Base-by-base conservation (phyloP, 2,797 vertebrate genomes). In the Gymnothorax javanicus region DNA sequence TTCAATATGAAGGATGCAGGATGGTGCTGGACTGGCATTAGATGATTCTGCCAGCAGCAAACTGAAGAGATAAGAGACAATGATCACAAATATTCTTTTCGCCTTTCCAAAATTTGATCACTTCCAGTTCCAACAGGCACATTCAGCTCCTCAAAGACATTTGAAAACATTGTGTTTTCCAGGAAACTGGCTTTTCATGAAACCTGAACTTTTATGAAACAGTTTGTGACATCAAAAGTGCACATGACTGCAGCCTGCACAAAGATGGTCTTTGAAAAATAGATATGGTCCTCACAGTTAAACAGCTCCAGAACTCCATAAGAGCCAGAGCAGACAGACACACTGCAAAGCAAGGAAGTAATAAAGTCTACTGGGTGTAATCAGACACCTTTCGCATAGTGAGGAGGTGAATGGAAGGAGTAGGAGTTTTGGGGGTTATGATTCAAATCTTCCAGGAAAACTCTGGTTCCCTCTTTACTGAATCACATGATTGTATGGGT, bases 51-150 rank as follows among this genome's bases (percentile, higher is more conserved):
- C 90, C 73, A 84, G 43, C 91, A 89, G 88, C 90, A 69, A 91
- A 93, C 88, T 23, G 0, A 23, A 91, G 89, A 92, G 92, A 93
- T 88, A 85, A 91, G 92, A 88, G 90, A 90, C 64, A 57, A 58
- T 85, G 57, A 58, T 8, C 15, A 15, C 12, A 20, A 56, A 27
- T 57, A 56, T 58, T 67, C 17, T 43, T 20, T 23, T 77, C 9
- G 67, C 13, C 33, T 75, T 43, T 15, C 13, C 43, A 17, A 54
- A 3, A 6, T 52, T 54, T 57, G 82, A 82, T 73, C 64, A 60
- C 84, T 85, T 85, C 56, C 25, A 82, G 75, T 69, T 71, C 27
- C 71, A 67, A 73, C 25, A 15, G 87, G 69, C 77, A 23, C 67
- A 50, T 33, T 59, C 58, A 81, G 27, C 79, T 52, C 33, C 59